phyloP scores from a whole-genome alignment of 1,140 invertebrate species.

The Drosophila athabasca region DNA sequence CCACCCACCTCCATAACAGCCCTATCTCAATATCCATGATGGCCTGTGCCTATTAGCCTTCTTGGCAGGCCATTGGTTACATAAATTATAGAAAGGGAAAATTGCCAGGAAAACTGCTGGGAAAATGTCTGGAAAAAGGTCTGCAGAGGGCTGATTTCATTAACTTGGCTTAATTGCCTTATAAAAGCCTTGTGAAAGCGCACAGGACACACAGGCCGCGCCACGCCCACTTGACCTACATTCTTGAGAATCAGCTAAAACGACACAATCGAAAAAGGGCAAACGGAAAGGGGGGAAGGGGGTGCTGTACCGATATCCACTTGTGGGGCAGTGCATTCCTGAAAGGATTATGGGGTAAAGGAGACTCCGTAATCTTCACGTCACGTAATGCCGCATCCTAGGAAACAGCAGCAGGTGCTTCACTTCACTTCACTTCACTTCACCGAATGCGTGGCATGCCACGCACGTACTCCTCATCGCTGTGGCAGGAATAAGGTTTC shows the following conservation, averaged over 20 bases:
- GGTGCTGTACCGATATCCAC: too few relatives aligned
- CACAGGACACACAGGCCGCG: not conserved
- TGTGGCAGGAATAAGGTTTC: slow-evolving; percentile 12
- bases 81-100: slow-evolving; percentile 36
- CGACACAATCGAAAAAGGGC: not conserved
- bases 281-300: too few relatives aligned
- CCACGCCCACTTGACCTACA: slow-evolving; percentile 33
- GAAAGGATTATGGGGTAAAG: slow-evolving; percentile 16
- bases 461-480: slow-evolving; percentile 38
- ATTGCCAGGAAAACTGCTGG: slow-evolving; percentile 29
- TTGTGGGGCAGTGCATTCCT: too few relatives aligned
- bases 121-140: too few relatives aligned
- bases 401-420: slow-evolving; percentile 1
- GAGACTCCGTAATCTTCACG: not conserved
- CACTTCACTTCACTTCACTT: too few relatives aligned
- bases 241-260: slow-evolving; percentile 7
- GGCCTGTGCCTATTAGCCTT: slow-evolving; percentile 25
- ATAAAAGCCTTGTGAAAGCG: slow-evolving; percentile 38
- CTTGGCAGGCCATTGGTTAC: slow-evolving; percentile 31
- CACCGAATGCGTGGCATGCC: slow-evolving; percentile 31
- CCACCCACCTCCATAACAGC: not conserved
- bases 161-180: slow-evolving; percentile 48
- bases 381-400: slow-evolving; percentile 29
- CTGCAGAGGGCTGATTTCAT: slow-evolving; percentile 38
- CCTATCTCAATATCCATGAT: not conserved